phyloP scores from a whole-genome alignment of 1,140 invertebrate species.

The Drosophila santomea region DNA sequence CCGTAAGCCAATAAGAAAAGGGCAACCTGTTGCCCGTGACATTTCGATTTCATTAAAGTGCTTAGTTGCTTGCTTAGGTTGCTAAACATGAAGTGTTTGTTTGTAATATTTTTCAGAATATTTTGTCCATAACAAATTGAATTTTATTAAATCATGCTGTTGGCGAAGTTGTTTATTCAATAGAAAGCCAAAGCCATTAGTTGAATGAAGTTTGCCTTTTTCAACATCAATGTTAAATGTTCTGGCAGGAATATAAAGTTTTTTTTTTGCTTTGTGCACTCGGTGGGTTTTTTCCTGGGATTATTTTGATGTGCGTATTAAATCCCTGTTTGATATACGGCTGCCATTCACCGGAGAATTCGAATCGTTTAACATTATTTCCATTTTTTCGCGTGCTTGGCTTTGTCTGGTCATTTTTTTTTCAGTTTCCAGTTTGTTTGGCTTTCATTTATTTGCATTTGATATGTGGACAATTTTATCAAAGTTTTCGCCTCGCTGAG shows the following conservation, averaged over 20 bases:
- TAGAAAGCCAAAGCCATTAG: neutral
- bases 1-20: constrained; percentile 24
- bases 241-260: constrained; percentile 4
- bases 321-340: constrained; percentile 23
- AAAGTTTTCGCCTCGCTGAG: constrained; percentile 54
- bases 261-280: constrained; percentile 1
- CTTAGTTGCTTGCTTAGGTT: neutral
- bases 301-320: constrained; percentile 24
- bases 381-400: constrained; percentile 25
- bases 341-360: constrained; percentile 23
- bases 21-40: constrained; percentile 54
- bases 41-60: constrained; percentile 31
- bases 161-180: neutral
- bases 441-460: constrained; percentile 28
- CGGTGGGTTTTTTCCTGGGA: neutral
- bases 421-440: constrained; percentile 15
- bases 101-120: neutral
- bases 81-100: neutral
- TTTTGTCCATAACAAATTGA: no score
- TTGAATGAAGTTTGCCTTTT: no score
- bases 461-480: constrained; percentile 48
- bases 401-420: constrained; percentile 13
- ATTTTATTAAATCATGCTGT: neutral
- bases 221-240: neutral
- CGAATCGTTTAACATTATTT: constrained; percentile 32